Base-by-base conservation (phyloP, 1,140 invertebrate species). In the Copidosoma floridanum region DNA sequence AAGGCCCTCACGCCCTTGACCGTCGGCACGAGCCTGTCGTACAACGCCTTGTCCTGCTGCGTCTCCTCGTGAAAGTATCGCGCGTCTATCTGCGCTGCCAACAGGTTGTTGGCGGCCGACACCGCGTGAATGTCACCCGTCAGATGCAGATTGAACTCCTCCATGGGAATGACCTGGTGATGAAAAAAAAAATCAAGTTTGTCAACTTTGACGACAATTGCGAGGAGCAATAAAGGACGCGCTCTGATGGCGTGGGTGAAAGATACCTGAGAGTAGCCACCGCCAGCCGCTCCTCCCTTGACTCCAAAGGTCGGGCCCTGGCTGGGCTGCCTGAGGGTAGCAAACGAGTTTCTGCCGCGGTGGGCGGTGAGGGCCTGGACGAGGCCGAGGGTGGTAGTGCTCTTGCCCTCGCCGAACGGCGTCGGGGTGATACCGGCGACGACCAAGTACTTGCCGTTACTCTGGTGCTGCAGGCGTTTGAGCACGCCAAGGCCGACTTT, bases 91-190 rank as follows among this genome's bases (percentile, higher is more conserved):
- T 94, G 91, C 3, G 97, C 97, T 18, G 97, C 95, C 1, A 99
- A 77, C 6, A 99, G 82, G 82, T 99, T 99, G 79, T 99, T 98
- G 7, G 98, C 97, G 4, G 95, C 96, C 1, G 93, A 92, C 4
- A 99, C 91, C 0, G 97, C 97, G 78, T 99, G 98, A 65, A 99
- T 98, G 74, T 99, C 98, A 16, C 97, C 98, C 7, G 97, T 99
- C 46, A 99, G 82, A 79, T 99, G 98, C 10, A 99, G 85, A 81
- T 99, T 99, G 76, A 99, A 98, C 70, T 99, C 98, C 81, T 99
- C 97, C 98, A 99, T 99, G 1, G 98, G 97, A 68, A 99, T 98
- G 0, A 99, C 95, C 84, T 95, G 80, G 21, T 12, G 37, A 57
- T 29, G 10, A 48, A 24, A 23, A 23, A 23, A 7, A 48, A 8